Conservation (phyloP, 2,113 vertebrate genomes). For the Mus musculus region GRCm39 chr1:103281001-103281500, state of each 20-base stretch:
- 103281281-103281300: neutral
- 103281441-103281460: neutral
- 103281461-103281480: neutral
- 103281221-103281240: neutral
- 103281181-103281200: neutral
- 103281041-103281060: too few relatives aligned
- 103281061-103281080: neutral
- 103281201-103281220: neutral
- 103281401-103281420: neutral
- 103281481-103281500: neutral
- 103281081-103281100: neutral
- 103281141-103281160: too few relatives aligned
- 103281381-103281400: neutral
- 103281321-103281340: neutral
- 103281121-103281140: neutral
- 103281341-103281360: neutral
- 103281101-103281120: too few relatives aligned
- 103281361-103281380: neutral
- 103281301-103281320: too few relatives aligned
- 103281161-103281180: neutral
- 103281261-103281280: neutral
- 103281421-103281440: neutral
- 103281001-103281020: neutral
- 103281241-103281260: neutral
- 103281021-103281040: neutral